Evolutionary conservation across 2,797 vertebrate genomes (phyloP).

Genomic region (Microctenopoma lineatum): DNA sequence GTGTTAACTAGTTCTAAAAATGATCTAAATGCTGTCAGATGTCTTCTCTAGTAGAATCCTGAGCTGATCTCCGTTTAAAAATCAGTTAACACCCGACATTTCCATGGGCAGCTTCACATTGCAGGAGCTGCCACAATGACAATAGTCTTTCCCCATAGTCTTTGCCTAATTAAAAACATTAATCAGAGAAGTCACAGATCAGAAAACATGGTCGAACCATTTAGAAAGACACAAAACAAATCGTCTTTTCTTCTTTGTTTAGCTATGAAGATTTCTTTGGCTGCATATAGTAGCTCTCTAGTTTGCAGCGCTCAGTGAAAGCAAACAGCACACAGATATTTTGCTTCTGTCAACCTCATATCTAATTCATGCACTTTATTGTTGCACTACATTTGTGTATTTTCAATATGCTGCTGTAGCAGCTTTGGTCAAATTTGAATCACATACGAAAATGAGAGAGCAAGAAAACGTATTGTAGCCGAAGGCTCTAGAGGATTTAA

Average conservation of each 20-base stretch:
- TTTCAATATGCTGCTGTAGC: conserved; percentile 12
- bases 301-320: conserved; percentile 21
- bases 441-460: conserved; percentile 38
- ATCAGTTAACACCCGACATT: no score
- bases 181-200: neutral
- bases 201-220: neutral
- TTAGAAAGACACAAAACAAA: neutral
- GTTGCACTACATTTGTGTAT: conserved; percentile 46
- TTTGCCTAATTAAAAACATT: neutral
- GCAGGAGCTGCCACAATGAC: no score
- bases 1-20: no score
- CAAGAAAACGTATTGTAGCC: conserved; percentile 56
- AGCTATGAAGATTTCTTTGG: no score
- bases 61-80: no score
- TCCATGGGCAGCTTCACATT: no score
- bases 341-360: conserved; percentile 67
- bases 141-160: no score
- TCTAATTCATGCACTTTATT: conserved; percentile 74
- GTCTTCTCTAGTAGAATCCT: no score
- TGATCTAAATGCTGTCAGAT: no score
- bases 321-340: conserved; percentile 50
- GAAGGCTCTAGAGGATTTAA: conserved; percentile 50
- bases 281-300: no score
- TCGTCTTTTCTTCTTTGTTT: no score
- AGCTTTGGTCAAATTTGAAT: conserved; percentile 28